A percentile compares a stretch with the other conserved stretches of the same genome.
These are phyloP conservation scores for Dinocampus coccinellae DNA, from an alignment of 2,888 invertebrate genomes.

Conservation along the genomic window DNA sequence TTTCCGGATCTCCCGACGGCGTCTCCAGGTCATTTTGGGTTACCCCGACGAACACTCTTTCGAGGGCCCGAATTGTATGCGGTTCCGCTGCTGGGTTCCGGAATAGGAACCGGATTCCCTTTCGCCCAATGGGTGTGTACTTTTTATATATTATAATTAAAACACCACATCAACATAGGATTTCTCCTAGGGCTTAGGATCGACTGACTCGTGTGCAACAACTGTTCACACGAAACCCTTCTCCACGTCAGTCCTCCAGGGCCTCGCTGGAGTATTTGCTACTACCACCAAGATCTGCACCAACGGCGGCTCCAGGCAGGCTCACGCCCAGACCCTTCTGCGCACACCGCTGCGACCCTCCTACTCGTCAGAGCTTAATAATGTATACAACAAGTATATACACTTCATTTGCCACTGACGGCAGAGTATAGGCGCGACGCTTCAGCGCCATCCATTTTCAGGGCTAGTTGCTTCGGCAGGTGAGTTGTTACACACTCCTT, in stretches of 20 bases:
- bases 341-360: conserved; percentile 71
- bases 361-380: conserved; percentile 76
- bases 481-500: no score
- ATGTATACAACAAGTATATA: conserved; percentile 72
- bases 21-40: conserved; percentile 73
- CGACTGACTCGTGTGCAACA: conserved; percentile 74
- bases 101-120: conserved; percentile 74
- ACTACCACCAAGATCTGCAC: conserved; percentile 72
- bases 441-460: no score
- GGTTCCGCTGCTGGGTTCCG: conserved; percentile 72
- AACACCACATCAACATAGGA: conserved; percentile 69
- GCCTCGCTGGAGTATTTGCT: conserved; percentile 76
- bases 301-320: conserved; percentile 46
- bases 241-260: conserved; percentile 75
- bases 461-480: no score
- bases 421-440: neutral
- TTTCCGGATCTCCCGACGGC: conserved; percentile 70
- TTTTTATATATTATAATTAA: conserved; percentile 41
- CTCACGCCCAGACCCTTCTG: no score
- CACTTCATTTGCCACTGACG: neutral
- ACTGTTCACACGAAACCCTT: conserved; percentile 77
- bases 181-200: conserved; percentile 74
- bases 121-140: conserved; percentile 70
- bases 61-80: conserved; percentile 70
- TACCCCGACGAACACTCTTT: conserved; percentile 70